These are phyloP conservation scores for Paramisgurnus dabryanus DNA, from an alignment of 2,113 vertebrate species.

Conservation along the genomic window DNA sequence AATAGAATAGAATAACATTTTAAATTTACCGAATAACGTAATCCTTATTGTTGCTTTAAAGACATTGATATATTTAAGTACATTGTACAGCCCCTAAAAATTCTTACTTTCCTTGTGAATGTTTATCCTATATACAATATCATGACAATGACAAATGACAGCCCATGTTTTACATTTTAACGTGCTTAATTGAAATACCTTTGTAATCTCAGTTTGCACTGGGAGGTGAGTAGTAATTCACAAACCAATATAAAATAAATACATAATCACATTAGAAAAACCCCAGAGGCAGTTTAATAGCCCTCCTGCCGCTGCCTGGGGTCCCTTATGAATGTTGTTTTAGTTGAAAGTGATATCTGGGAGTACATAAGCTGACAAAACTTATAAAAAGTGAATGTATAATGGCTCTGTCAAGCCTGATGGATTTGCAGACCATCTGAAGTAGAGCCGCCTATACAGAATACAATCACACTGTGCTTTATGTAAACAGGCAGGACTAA, in stretches of 20 bases:
- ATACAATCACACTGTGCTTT: constrained; percentile 66
- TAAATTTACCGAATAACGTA: background rate
- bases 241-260: constrained; percentile 46
- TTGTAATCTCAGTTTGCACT: constrained; percentile 40
- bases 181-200: constrained; percentile 51
- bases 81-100: constrained; percentile 1
- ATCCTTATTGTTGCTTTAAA: background rate
- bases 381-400: constrained; percentile 69
- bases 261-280: constrained; percentile 38
- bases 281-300: constrained; percentile 26
- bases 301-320: constrained; percentile 39
- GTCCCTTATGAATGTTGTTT: constrained; percentile 65
- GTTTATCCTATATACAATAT: constrained; percentile 32
- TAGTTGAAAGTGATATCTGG: constrained; percentile 74
- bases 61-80: background rate
- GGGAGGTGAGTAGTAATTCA: constrained; percentile 23
- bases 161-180: constrained; percentile 41
- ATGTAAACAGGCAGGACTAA: constrained; percentile 68
- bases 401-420: constrained; percentile 77
- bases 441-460: constrained; percentile 66
- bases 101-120: constrained; percentile 32
- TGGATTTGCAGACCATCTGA: constrained; percentile 73
- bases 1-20: background rate
- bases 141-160: constrained; percentile 51
- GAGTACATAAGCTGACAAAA: constrained; percentile 65